Percentiles rank a stretch among this genome's conserved stretches.
Conservation (phyloP, 2,113 vertebrate species). For the Oryzias melastigma region DNA sequence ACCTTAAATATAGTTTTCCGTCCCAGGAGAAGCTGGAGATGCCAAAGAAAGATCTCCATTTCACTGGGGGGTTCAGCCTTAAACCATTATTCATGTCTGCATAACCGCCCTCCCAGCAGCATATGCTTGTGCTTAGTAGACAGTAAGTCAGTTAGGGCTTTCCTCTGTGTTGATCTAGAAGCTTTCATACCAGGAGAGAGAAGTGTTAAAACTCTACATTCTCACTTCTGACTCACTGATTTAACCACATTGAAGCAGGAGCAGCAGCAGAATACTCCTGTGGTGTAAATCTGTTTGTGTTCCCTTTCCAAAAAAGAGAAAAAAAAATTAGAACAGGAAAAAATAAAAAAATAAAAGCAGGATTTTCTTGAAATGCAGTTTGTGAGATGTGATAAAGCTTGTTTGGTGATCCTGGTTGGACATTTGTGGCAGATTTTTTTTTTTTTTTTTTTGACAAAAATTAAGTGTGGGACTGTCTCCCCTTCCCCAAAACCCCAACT, state of each 20-base stretch:
- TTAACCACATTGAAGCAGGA: slow-evolving; percentile 88
- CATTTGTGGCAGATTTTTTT: slow-evolving; percentile 23
- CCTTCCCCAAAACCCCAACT: slow-evolving; percentile 13
- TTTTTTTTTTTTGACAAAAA: slow-evolving; percentile 24
- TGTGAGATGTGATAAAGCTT: slow-evolving; percentile 88
- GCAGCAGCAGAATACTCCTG: slow-evolving; percentile 85
- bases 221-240: slow-evolving; percentile 95
- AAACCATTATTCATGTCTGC: slow-evolving; percentile 74
- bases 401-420: slow-evolving; percentile 77
- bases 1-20: slow-evolving; percentile 29
- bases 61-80: slow-evolving; percentile 63
- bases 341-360: slow-evolving; percentile 57
- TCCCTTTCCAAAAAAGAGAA: slow-evolving; percentile 67
- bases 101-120: slow-evolving; percentile 49
- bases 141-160: slow-evolving; percentile 68
- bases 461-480: slow-evolving; percentile 15
- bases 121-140: slow-evolving; percentile 74
- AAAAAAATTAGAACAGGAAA: slow-evolving; percentile 62
- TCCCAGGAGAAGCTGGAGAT: slow-evolving; percentile 49
- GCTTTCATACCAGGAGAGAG: slow-evolving; percentile 81
- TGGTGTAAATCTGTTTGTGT: slow-evolving; percentile 83
- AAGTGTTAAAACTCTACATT: slow-evolving; percentile 98
- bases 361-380: slow-evolving; percentile 78
- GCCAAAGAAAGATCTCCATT: slow-evolving; percentile 42
- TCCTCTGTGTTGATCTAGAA: slow-evolving; percentile 79